These are phyloP conservation scores for Lichenostomus cassidix DNA, from an alignment of 2,113 vertebrate species.

Conservation along the genomic window DNA sequence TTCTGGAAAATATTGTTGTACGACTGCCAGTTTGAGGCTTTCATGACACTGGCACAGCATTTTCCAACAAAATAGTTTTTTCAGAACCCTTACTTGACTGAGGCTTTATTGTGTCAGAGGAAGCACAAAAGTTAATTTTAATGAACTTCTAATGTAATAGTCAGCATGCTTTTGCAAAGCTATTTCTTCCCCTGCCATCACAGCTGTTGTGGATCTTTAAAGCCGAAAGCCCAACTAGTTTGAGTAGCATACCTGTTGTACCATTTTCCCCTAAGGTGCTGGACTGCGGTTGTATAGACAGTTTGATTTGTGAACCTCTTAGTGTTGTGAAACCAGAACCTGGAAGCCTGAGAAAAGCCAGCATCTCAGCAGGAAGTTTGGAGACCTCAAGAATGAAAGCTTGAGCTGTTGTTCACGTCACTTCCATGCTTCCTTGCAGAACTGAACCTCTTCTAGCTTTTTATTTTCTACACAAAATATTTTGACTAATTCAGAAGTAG, in stretches of 20 bases:
- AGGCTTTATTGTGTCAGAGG: background rate
- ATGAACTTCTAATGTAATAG: background rate
- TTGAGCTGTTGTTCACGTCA: background rate
- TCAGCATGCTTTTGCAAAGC: background rate
- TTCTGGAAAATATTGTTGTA: background rate
- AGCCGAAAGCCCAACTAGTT: background rate
- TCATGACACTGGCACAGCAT: background rate
- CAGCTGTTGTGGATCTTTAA: background rate
- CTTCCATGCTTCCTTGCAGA: rapidly evolving
- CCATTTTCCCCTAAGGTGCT: background rate
- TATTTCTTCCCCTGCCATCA: background rate
- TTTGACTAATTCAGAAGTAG: background rate
- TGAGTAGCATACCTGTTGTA: background rate
- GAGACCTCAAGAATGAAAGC: background rate
- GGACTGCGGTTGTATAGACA: background rate
- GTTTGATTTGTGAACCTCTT: background rate
- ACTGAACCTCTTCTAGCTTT: background rate
- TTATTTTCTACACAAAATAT: background rate
- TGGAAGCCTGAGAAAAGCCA: background rate
- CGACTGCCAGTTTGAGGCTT: background rate
- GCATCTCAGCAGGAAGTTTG: background rate
- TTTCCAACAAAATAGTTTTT: background rate
- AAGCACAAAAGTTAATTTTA: background rate
- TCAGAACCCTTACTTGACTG: background rate
- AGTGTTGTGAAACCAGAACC: background rate